Conservation (phyloP, 2,797 vertebrate genomes). For the Lepilemur ruficaudatus region DNA sequence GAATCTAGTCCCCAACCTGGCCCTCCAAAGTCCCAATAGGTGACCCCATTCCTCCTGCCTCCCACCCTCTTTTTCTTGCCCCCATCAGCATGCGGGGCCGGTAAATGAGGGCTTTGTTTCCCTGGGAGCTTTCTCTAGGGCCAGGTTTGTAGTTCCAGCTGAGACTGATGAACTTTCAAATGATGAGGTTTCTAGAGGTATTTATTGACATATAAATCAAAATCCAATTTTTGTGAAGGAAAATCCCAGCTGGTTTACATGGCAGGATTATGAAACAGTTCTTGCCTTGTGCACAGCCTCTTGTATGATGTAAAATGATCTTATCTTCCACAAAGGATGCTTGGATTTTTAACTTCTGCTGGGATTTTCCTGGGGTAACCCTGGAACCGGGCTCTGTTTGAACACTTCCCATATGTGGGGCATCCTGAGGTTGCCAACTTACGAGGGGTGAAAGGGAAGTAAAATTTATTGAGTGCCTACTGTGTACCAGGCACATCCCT, state of each 20-base stretch:
- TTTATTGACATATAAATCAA: conserved; percentile 75
- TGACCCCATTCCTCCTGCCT: not conserved
- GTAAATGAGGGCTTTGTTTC: not conserved
- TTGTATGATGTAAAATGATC: not conserved
- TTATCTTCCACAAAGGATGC: not conserved
- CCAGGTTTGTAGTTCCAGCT: not conserved
- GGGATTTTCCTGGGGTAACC: not conserved
- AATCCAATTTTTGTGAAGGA: conserved; percentile 67
- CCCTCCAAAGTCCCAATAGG: not conserved
- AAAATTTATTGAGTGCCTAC: not conserved
- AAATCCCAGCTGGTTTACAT: conserved; percentile 58
- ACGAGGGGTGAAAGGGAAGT: not conserved
- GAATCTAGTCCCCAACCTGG: not conserved
- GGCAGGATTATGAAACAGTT: conserved; percentile 54
- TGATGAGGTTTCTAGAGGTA: conserved; percentile 68
- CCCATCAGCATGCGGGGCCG: not conserved
- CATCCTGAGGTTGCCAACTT: not conserved
- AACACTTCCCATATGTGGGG: not conserved
- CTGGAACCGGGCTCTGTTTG: not conserved
- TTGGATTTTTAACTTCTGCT: not conserved
- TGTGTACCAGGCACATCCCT: not conserved
- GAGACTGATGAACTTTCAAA: conserved; percentile 66
- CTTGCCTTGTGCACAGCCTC: not conserved
- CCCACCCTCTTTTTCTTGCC: not conserved
- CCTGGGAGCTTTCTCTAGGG: not conserved